phyloP scores from a whole-genome alignment of 2,797 vertebrate species.

The Lateolabrax maculatus region DNA sequence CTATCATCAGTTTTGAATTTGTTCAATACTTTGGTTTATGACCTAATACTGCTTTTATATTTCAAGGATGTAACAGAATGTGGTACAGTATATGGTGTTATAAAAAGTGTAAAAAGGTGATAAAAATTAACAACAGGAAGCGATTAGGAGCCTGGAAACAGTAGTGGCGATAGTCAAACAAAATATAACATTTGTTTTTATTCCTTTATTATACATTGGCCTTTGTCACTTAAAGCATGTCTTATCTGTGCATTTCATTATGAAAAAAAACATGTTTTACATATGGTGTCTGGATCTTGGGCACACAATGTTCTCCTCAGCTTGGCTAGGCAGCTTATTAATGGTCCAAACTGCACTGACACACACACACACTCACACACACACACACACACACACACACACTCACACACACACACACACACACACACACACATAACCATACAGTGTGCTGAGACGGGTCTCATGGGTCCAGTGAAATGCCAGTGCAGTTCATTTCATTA shows the following conservation, averaged over 20 bases:
- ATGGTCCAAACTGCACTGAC: constrained; percentile 31
- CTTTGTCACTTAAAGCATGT: too few relatives aligned
- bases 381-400: too few relatives aligned
- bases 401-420: too few relatives aligned
- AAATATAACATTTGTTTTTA: not conserved
- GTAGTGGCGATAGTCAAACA: not conserved
- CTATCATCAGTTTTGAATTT: too few relatives aligned
- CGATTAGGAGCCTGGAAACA: not conserved
- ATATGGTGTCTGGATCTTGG: constrained; percentile 12
- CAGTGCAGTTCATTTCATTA: constrained; percentile 31
- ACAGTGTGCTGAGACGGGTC: constrained; percentile 26
- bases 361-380: too few relatives aligned
- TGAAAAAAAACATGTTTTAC: not conserved
- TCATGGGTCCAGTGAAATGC: constrained; percentile 28
- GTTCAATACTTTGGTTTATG: too few relatives aligned
- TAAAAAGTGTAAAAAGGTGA: too few relatives aligned
- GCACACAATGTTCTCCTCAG: constrained; percentile 42
- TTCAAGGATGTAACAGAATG: too few relatives aligned
- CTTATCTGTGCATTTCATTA: not conserved
- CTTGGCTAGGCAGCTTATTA: constrained; percentile 24
- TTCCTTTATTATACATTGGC: not conserved
- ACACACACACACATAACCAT: too few relatives aligned
- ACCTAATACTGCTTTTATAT: too few relatives aligned
- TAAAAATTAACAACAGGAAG: too few relatives aligned
- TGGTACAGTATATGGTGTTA: too few relatives aligned